Evolutionary conservation across 2,888 invertebrate species (phyloP).

Genomic region (Eupithecia subumbrata): DNA sequence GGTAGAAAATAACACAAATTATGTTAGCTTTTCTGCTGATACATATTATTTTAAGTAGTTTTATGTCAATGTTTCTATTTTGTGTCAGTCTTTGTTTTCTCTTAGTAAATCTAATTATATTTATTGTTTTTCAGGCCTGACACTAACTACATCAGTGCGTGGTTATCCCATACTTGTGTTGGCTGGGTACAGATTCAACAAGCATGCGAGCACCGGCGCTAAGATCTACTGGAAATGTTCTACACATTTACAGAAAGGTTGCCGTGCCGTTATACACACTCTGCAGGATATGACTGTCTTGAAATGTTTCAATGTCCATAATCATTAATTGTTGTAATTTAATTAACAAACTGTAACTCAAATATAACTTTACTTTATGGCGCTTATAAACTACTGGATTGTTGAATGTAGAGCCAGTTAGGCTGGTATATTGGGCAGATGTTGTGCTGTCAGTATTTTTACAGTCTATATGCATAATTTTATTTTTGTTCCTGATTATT

Average conservation of each 20-base stretch:
- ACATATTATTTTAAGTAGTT: too few relatives aligned
- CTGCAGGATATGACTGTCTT: background rate
- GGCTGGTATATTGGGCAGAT: background rate
- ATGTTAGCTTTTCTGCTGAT: too few relatives aligned
- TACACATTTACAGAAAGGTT: background rate
- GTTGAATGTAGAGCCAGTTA: background rate
- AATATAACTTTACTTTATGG: too few relatives aligned
- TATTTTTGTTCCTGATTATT: background rate
- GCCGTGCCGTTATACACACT: conserved; percentile 3
- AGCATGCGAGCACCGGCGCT: conserved; percentile 18
- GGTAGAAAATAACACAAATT: too few relatives aligned
- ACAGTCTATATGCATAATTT: background rate
- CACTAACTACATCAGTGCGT: background rate
- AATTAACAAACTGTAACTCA: too few relatives aligned
- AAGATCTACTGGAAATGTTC: conserved; percentile 6
- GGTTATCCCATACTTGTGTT: background rate
- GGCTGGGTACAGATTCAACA: background rate
- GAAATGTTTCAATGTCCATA: conserved; percentile 2
- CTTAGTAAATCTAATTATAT: too few relatives aligned
- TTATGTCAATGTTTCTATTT: too few relatives aligned
- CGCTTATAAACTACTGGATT: background rate
- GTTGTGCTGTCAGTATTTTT: background rate
- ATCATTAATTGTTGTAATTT: background rate
- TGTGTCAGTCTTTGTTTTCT: too few relatives aligned
- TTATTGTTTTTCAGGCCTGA: too few relatives aligned